Percentiles rank a stretch among this genome's conserved stretches.
These are phyloP conservation scores for Poeciliopsis occidentalis DNA, from an alignment of 2,113 vertebrate genomes.

Conservation along the genomic window DNA sequence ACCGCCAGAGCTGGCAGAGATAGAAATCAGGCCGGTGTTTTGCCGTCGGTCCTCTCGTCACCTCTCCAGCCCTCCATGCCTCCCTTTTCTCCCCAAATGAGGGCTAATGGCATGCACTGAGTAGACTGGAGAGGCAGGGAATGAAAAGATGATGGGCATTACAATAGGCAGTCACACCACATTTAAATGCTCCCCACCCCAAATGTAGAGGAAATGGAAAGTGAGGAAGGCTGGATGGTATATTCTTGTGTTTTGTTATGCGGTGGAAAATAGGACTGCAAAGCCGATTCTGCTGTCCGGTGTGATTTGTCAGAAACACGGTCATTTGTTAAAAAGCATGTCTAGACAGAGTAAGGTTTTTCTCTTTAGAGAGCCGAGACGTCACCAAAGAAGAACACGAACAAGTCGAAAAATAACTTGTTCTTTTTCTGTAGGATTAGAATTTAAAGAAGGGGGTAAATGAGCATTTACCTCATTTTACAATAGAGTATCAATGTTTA, in stretches of 20 bases:
- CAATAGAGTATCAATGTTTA: neutral
- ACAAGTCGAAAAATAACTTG: slow-evolving; percentile 17
- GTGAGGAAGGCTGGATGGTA: slow-evolving; percentile 25
- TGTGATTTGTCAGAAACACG: slow-evolving; percentile 42
- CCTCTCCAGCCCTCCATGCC: slow-evolving; percentile 49
- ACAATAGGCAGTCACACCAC: slow-evolving; percentile 62
- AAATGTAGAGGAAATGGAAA: slow-evolving; percentile 23
- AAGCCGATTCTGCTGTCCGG: slow-evolving; percentile 33
- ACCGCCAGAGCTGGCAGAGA: slow-evolving; percentile 41
- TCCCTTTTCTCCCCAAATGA: slow-evolving; percentile 29
- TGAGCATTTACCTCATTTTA: neutral
- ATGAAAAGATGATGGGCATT: slow-evolving; percentile 47
- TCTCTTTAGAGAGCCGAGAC: slow-evolving; percentile 26
- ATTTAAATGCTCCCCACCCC: slow-evolving; percentile 46
- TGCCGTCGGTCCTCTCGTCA: slow-evolving; percentile 46
- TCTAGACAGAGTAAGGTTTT: slow-evolving; percentile 3
- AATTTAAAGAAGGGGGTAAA: too few species aligned
- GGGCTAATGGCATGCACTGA: slow-evolving; percentile 43
- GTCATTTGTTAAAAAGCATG: slow-evolving; percentile 39
- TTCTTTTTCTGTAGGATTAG: too few species aligned
- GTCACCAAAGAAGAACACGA: neutral
- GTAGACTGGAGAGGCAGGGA: slow-evolving; percentile 19
- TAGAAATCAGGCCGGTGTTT: slow-evolving; percentile 57
- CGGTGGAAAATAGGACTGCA: slow-evolving; percentile 61
- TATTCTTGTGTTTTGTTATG: slow-evolving; percentile 39